Percentiles rank a stretch among this genome's conserved stretches.
These are phyloP conservation scores for Agrenia bidenticulata DNA, from an alignment of 2,888 invertebrate genomes.

Conservation along the genomic window DNA sequence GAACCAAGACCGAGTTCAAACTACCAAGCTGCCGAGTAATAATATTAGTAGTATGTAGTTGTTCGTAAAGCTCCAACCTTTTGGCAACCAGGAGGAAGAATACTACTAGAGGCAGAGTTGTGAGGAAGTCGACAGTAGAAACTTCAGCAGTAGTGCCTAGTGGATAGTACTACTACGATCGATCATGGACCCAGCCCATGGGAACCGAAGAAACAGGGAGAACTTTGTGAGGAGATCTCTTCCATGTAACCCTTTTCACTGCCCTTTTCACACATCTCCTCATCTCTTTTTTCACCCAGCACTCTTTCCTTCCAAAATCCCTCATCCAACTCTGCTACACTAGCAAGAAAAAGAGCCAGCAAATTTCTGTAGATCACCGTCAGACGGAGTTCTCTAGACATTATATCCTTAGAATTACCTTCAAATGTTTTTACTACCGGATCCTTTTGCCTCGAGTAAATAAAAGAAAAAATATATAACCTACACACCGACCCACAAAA, in stretches of 20 bases:
- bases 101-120: too few species aligned
- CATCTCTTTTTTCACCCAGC: slow-evolving; percentile 4
- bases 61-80: background rate
- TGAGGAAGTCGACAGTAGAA: too few species aligned
- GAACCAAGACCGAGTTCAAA: background rate
- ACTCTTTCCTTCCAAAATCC: background rate
- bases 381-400: slow-evolving; percentile 21
- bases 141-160: too few species aligned
- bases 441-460: too few species aligned
- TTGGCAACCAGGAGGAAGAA: background rate
- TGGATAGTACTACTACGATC: slow-evolving; percentile 27
- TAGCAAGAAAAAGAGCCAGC: background rate
- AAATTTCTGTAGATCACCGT: slow-evolving; percentile 15
- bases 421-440: too few species aligned
- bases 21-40: background rate
- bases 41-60: too few species aligned
- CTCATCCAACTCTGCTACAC: background rate
- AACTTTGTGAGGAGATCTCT: background rate
- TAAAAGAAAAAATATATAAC: too few species aligned
- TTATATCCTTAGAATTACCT: too few species aligned
- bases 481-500: too few species aligned
- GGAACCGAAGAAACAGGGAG: slow-evolving; percentile 24
- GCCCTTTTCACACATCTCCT: slow-evolving; percentile 2
- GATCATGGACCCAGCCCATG: slow-evolving; percentile 48
- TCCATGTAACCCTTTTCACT: background rate